Evolutionary conservation across 2,113 vertebrate species (phyloP).

Genomic region (Sylvietta virens): DNA sequence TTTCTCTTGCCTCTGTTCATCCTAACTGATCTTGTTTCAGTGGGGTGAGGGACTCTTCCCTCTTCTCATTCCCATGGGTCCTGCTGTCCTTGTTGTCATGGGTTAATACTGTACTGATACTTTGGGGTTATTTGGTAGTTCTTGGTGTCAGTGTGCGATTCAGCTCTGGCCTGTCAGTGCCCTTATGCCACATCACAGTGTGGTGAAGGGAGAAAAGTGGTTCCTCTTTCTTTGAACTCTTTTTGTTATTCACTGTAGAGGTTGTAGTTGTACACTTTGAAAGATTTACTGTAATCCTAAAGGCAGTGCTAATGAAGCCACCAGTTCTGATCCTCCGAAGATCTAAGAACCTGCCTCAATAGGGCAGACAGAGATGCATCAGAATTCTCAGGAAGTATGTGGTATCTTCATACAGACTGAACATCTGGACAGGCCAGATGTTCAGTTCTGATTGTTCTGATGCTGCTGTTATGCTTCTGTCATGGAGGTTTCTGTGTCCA

Average conservation of each 20-base stretch:
- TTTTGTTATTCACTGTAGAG: neutral
- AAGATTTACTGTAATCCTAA: neutral
- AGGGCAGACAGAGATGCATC: neutral
- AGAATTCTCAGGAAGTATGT: neutral
- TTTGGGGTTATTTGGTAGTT: neutral
- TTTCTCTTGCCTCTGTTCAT: neutral
- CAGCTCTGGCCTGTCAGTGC: neutral
- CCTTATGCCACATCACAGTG: fast-evolving
- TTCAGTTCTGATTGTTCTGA: too few species aligned
- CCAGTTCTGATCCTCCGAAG: neutral
- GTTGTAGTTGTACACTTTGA: neutral
- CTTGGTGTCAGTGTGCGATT: neutral
- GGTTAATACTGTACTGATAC: neutral
- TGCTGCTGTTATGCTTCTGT: neutral
- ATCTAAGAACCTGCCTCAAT: neutral
- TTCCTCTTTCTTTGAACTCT: neutral
- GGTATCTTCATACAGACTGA: neutral
- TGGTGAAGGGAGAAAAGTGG: neutral
- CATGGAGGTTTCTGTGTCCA: neutral
- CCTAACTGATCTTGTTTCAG: neutral
- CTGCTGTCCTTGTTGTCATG: neutral
- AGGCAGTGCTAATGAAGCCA: neutral
- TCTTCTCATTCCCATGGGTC: neutral
- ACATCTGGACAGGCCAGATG: neutral
- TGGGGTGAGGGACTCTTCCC: neutral